Conservation (phyloP, 2,113 vertebrate species). For the Ceyx cyanopectus region DNA sequence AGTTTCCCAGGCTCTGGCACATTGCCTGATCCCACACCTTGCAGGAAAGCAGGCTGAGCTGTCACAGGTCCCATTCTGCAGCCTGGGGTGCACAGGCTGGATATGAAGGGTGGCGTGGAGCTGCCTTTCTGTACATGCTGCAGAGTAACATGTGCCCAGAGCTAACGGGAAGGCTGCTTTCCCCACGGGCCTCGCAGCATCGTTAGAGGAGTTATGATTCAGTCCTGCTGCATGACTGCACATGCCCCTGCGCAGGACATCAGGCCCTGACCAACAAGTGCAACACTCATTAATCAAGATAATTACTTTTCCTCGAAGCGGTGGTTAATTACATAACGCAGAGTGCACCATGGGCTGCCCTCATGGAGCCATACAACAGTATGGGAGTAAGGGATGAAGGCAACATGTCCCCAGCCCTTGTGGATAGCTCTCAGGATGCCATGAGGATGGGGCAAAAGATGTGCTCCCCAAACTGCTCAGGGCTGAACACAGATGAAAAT, state of each 20-base stretch:
- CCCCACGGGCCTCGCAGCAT: not conserved
- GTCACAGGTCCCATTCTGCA: accelerated
- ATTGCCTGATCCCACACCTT: not conserved
- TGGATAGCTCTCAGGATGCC: not conserved
- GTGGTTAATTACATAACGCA: not conserved
- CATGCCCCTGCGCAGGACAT: not conserved
- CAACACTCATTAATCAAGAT: not conserved
- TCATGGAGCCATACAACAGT: accelerated
- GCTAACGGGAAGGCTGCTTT: not conserved
- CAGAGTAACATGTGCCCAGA: not conserved
- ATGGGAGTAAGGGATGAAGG: accelerated
- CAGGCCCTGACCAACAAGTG: not conserved
- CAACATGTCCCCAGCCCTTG: not conserved
- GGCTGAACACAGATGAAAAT: not conserved
- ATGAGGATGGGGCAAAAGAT: not conserved
- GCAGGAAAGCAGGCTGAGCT: not conserved
- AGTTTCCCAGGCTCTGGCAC: not conserved
- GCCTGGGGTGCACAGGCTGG: accelerated
- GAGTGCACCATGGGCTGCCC: not conserved
- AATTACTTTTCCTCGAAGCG: not conserved
- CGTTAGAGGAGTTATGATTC: not conserved
- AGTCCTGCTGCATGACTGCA: slow-evolving; percentile 24
- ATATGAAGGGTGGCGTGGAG: accelerated
- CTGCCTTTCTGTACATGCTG: not conserved
- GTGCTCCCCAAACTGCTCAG: not conserved